Evolutionary conservation across 2,888 invertebrate genomes (phyloP).

Genomic region (Apodemia mormo): DNA sequence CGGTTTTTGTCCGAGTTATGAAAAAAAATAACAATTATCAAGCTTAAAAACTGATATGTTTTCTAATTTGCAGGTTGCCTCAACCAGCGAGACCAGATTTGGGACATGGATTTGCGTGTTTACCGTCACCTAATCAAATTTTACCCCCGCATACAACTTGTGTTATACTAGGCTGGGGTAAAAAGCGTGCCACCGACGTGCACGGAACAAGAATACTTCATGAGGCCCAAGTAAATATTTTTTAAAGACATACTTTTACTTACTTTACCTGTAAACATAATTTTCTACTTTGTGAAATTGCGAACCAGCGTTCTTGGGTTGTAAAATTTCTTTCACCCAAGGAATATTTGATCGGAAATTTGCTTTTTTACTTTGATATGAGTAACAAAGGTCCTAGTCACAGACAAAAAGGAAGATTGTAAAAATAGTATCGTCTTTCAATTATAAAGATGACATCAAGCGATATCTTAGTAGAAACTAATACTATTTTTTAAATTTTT

Average conservation of each 20-base stretch:
- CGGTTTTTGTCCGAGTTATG: too few relatives aligned
- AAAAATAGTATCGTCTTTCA: background rate
- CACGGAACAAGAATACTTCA: conserved; percentile 92
- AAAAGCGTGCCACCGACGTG: conserved; percentile 87
- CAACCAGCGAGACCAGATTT: conserved; percentile 57
- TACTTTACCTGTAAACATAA: background rate
- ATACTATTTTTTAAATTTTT: background rate
- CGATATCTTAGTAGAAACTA: background rate
- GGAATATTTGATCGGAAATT: background rate
- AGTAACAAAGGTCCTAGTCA: background rate
- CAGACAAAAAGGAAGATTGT: too few relatives aligned
- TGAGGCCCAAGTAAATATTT: conserved; percentile 87
- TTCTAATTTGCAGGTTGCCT: conserved; percentile 55
- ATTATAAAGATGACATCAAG: background rate
- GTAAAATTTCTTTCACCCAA: background rate
- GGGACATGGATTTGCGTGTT: conserved; percentile 87
- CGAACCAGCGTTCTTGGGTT: background rate
- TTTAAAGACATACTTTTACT: too few relatives aligned
- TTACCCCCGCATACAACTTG: conserved; percentile 86
- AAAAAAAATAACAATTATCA: too few relatives aligned
- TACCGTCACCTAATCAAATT: conserved; percentile 87
- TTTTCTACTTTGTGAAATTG: background rate
- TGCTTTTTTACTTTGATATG: background rate
- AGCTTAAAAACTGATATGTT: too few relatives aligned
- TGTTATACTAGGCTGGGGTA: conserved; percentile 96